These are phyloP conservation scores for Nemotelus pantherinus DNA, from an alignment of 2,888 invertebrate species.

Conservation along the genomic window DNA sequence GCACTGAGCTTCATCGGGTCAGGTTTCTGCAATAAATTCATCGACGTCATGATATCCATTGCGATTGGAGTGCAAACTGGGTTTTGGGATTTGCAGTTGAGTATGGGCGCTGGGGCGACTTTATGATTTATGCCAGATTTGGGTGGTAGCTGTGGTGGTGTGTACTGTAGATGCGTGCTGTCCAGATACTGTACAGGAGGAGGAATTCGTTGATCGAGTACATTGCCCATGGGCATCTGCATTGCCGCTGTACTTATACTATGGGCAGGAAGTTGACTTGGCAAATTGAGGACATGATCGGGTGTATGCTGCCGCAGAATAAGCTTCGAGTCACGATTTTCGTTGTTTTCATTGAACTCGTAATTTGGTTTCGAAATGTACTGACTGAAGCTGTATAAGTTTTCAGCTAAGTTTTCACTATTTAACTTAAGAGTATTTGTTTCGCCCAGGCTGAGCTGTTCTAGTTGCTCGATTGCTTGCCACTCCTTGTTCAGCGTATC, in stretches of 20 bases:
- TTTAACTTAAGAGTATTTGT: conserved; percentile 26
- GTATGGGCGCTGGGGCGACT: conserved; percentile 23
- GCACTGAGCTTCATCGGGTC: conserved; percentile 44
- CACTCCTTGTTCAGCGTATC: conserved; percentile 68
- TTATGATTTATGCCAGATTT: conserved; percentile 44
- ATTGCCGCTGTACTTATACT: conserved; percentile 28
- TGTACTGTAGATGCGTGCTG: not conserved
- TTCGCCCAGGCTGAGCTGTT: not conserved
- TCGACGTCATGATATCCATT: conserved; percentile 45
- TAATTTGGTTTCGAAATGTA: conserved; percentile 50
- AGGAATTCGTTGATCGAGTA: conserved; percentile 28
- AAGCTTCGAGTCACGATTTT: conserved; percentile 46
- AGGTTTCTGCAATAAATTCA: conserved; percentile 49
- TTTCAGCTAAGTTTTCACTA: conserved; percentile 45
- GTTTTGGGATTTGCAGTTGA: conserved; percentile 40
- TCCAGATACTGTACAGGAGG: conserved; percentile 33
- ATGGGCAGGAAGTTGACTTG: conserved; percentile 17
- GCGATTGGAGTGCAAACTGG: conserved; percentile 28
- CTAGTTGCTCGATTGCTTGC: conserved; percentile 10
- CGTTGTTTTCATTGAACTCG: conserved; percentile 50
- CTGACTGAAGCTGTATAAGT: conserved; percentile 49
- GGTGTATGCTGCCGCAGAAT: conserved; percentile 28
- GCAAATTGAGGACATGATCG: conserved; percentile 24
- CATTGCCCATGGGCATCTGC: conserved; percentile 1
- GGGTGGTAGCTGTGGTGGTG: conserved; percentile 3